phyloP scores from a whole-genome alignment of 2,797 vertebrate genomes.

The Gymnothorax javanicus region DNA sequence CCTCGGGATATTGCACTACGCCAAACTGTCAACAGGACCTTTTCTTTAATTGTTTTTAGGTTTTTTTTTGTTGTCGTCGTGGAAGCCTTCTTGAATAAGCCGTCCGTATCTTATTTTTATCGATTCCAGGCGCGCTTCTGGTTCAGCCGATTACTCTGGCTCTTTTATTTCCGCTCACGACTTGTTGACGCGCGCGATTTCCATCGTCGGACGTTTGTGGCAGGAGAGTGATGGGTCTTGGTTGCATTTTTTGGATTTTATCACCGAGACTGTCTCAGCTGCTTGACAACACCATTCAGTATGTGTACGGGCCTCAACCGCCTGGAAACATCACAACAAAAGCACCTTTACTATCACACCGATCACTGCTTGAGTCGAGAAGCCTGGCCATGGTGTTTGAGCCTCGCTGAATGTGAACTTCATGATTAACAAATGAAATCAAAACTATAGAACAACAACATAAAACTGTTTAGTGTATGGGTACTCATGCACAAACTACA shows the following conservation, averaged over 20 bases:
- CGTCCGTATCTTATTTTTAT: not conserved
- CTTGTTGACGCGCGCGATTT: not conserved
- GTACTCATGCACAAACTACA: not conserved
- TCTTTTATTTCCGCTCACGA: constrained; percentile 16
- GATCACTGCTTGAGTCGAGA: not conserved
- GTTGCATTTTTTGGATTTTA: constrained; percentile 3
- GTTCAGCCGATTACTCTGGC: not conserved
- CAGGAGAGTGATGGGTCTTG: not conserved
- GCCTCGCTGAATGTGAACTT: no score
- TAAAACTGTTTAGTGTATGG: no score
- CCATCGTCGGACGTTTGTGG: not conserved
- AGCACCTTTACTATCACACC: not conserved
- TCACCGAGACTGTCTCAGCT: not conserved
- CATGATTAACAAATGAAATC: no score
- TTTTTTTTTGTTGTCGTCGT: not conserved
- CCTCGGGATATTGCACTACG: not conserved
- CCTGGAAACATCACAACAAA: not conserved
- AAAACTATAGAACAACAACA: not conserved
- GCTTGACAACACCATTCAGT: not conserved
- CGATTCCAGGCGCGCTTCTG: constrained; percentile 17
- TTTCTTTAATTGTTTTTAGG: not conserved
- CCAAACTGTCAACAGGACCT: constrained; percentile 12
- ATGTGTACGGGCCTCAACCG: not conserved
- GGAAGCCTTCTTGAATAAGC: not conserved
- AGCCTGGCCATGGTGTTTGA: not conserved